Evolutionary conservation across 2,888 invertebrate genomes (phyloP), one percentile per base, ranked within the genome.

Genomic region (Biston stratarius): DNA sequence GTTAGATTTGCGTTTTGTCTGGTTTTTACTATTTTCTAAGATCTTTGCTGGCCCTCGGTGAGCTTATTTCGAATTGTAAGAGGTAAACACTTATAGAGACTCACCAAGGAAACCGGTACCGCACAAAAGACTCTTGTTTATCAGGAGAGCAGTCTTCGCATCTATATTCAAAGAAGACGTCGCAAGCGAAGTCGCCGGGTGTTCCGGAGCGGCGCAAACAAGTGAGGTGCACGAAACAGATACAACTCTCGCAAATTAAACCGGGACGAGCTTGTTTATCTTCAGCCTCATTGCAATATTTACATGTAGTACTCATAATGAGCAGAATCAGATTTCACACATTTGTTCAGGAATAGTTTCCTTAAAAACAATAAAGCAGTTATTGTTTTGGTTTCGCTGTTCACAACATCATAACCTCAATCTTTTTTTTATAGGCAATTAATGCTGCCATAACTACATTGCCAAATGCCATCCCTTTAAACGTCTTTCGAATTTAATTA

Each of bases 81-180:
- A 55, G 11, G 33, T 10, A 12, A 9, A 14, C 5, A 24, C 6
- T 45, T 24, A 8, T 42, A 53, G 33, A 15, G 14, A 68, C 84
- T 87, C 86, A 96, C 97, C 97, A 97, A 6, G 96, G 95, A 81
- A 97, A 94, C 80, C 95, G 96, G 59, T 95, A 95, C 8, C 97
- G 92, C 6, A 86, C 83, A 76, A 96, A 95, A 6, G 89, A 79
- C 83, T 97, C 97, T 34, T 88, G 90, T 2, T 91, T 91, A 8
- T 86, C 83, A 0, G 89, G 78, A 5, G 95, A 95, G 79, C 97
- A 97, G 66, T 96, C 94, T 48, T 90, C 85, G 77, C 97, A 97
- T 1, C 94, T 95, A 67, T 96, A 96, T 72, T 95, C 94, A 74
- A 96, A 97, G 84, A 97, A 97, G 5, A 97, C 95, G 92, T 97